Base-by-base conservation (phyloP, 2,797 vertebrate species). In the Enoplosus armatus region DNA sequence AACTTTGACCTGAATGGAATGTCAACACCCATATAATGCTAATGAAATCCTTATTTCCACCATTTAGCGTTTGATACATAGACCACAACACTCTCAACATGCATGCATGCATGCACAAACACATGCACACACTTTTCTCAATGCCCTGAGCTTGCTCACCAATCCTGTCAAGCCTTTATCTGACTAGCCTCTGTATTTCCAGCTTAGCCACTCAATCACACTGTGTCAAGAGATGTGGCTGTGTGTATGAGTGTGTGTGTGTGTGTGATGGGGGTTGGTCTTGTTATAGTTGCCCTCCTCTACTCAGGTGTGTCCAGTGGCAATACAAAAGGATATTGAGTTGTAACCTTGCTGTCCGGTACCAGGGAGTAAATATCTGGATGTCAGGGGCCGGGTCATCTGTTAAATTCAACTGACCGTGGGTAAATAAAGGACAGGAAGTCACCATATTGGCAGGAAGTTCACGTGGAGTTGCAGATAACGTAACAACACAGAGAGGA, bases 1-100 rank as follows among this genome's bases (percentile, higher is more conserved):
- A 79, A 85, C 80, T 90, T 88, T 94, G 91, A 91, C 92, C 90
- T 83, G 79, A 86, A 72, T 72, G 75, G 85, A 91, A 90, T 87
- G 88, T 90, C 88, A 92, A 77, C 87, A 90, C 84, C 79, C 80
- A 72, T 71, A 85, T 87, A 75, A 90, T 88, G 79, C 84, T 90
- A 92, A 94, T 90, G 72, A 87, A 77, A 80, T 74, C 45, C 39
- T 48, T 79, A 90, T 39, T 1, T 12, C 74, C 62, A 68, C 74
- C 47, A 67, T 90, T 91, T 88, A 90, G 70, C 50, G 10, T 83
- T 89, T 54, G 73, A 66, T 89, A 79, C 70, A 51, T 29, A 47
- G 14, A 55, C 18, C 8, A 3, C 67, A 54, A 41, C 61, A 61
- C 27, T 70, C 18, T 53, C 31, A 78, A 41, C 43, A 60, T 48